Conservation (phyloP, 1,140 invertebrate species). For the Apis cerana region DNA sequence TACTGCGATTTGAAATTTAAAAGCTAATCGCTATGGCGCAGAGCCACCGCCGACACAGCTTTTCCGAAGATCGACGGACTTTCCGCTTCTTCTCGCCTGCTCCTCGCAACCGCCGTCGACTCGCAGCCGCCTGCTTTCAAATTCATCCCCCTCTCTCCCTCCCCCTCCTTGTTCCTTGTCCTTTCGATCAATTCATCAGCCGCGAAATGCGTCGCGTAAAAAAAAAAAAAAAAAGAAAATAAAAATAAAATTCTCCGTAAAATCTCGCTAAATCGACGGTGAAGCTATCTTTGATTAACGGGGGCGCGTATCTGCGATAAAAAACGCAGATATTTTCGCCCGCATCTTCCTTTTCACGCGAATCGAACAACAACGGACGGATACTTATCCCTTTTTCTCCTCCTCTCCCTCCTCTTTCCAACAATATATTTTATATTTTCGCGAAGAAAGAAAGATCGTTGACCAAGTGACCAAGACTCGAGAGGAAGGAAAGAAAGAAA, state of each 20-base stretch:
- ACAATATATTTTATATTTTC: too few species aligned
- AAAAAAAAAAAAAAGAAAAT: too few species aligned
- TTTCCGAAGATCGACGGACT: slow-evolving; percentile 20
- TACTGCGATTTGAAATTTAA: slow-evolving; percentile 77
- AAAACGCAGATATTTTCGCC: not conserved
- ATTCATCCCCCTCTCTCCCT: too few species aligned
- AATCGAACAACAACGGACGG: not conserved
- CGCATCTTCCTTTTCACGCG: slow-evolving; percentile 1
- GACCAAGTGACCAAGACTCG: too few species aligned
- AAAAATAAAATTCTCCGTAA: not conserved
- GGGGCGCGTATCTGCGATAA: slow-evolving; percentile 1
- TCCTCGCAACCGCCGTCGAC: too few species aligned
- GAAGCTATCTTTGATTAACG: slow-evolving; percentile 20
- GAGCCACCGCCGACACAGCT: not conserved
- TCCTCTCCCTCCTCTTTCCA: not conserved
- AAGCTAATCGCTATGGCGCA: slow-evolving; percentile 45
- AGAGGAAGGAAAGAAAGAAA: too few species aligned
- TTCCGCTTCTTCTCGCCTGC: too few species aligned
- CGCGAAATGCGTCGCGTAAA: slow-evolving; percentile 23
- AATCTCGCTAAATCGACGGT: slow-evolving; percentile 42
- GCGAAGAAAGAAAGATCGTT: too few species aligned
- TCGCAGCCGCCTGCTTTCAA: too few species aligned
- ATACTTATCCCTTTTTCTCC: not conserved
- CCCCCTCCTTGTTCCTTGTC: too few species aligned
- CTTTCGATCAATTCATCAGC: slow-evolving; percentile 21